Evolutionary conservation across 1,140 invertebrate genomes (phyloP), one percentile per base, ranked within the genome.

Genomic region (Drosophila ananassae): DNA sequence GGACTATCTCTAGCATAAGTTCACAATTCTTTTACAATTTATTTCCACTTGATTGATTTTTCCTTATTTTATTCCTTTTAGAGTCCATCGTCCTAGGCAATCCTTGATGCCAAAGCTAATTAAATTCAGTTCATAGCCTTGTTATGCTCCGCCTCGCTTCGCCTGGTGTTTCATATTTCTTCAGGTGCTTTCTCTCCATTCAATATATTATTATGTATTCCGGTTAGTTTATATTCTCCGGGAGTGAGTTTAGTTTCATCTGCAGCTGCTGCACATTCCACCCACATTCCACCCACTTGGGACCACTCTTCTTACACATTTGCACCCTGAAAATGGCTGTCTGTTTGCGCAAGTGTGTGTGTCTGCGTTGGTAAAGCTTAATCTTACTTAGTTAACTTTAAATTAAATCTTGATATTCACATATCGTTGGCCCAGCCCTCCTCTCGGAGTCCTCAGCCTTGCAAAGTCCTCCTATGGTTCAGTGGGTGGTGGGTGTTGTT

Each of bases 311-410:
- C 34, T 37, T 37, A 51, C 56, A 73, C 63, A 82, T 67, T 84
- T 76, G 64, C 69, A 77, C 82, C 52, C 77, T 74, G 73, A 54
- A 69, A 64, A 73, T 68, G 59, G 52, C 24, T 64, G 66, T 76
- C 25, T 55, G 48, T 61, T 21, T 56, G 44, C 51, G 34, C 55
- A 30, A 56, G 28, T 61, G 55, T 69, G 48, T 41, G 58, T 59
- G 63, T 77, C 64, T 50, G 82, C 66, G 52, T 66, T 81, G 83
- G 79, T 77, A 79, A 66, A 78, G 83, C 83, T 89, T 89, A 87
- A 87, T 87, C 83, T 87, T 87, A 89, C 83, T 87, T 89, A 87
- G 83, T 87, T 87, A 87, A 87, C 83, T 87, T 87, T 87, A 87
- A 87, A 87, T 87, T 87, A 87, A 87, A 87, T 87, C 83, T 87